phyloP scores from a whole-genome alignment of 1,140 invertebrate genomes.

The Drosophila setifemur region DNA sequence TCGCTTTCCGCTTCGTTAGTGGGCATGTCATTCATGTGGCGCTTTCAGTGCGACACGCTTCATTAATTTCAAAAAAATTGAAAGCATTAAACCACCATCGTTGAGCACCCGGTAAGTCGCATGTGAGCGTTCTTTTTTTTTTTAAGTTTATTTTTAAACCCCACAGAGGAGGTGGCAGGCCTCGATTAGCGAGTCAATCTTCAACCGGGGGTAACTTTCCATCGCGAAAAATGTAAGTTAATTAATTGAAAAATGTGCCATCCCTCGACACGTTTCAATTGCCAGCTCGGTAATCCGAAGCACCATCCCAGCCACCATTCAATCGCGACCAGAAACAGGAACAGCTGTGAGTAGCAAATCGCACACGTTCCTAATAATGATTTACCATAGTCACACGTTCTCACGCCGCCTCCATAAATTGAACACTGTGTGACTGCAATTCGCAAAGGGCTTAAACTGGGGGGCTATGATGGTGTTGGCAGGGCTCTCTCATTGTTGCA shows the following conservation, averaged over 20 bases:
- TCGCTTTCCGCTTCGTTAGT: slow-evolving; percentile 5
- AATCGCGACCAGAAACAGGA: not conserved
- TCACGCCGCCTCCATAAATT: slow-evolving; percentile 18
- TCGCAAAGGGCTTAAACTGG: slow-evolving; percentile 12
- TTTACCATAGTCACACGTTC: slow-evolving; percentile 54
- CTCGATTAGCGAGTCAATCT: slow-evolving; percentile 69
- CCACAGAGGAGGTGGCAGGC: not conserved
- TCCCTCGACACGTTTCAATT: slow-evolving; percentile 45
- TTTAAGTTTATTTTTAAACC: slow-evolving; percentile 60
- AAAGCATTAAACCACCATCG: slow-evolving; percentile 46
- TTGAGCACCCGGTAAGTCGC: slow-evolving; percentile 18
- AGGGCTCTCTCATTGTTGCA: not conserved
- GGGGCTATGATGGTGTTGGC: no score
- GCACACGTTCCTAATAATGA: slow-evolving; percentile 50
- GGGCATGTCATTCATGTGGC: slow-evolving; percentile 45
- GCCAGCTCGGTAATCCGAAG: slow-evolving; percentile 1
- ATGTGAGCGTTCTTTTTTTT: slow-evolving; percentile 38
- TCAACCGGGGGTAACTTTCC: slow-evolving; percentile 61
- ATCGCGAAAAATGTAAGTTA: slow-evolving; percentile 52
- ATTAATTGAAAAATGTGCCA: slow-evolving; percentile 72
- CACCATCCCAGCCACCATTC: not conserved
- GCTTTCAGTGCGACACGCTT: slow-evolving; percentile 63
- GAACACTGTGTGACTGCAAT: slow-evolving; percentile 7
- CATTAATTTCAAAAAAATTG: slow-evolving; percentile 68
- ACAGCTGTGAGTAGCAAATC: slow-evolving; percentile 25